Evolutionary conservation across 1,140 invertebrate species (phyloP).

Genomic region (Brachionus plicatilis): DNA sequence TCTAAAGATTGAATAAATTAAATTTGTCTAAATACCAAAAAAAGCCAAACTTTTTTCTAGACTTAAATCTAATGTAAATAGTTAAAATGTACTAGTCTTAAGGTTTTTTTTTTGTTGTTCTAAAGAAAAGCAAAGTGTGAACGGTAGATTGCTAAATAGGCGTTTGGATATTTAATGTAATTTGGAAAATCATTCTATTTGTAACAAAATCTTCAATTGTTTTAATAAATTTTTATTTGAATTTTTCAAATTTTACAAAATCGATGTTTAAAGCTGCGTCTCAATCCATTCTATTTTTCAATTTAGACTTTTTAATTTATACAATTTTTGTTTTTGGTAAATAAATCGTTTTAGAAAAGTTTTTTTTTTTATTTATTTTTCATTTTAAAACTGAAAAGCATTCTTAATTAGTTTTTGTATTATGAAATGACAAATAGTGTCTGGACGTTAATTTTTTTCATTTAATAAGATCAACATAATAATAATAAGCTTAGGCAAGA

Average conservation of each 20-base stretch:
- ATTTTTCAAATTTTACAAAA: neutral
- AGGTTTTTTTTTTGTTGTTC: neutral
- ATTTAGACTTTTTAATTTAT: neutral
- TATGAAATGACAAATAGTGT: no score
- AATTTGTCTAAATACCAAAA: neutral
- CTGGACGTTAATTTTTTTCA: no score
- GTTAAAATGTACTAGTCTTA: neutral
- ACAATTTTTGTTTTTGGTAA: neutral
- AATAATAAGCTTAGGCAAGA: no score
- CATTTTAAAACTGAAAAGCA: neutral
- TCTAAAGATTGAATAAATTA: neutral
- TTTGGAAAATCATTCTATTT: neutral
- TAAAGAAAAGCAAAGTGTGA: neutral
- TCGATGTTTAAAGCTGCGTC: neutral
- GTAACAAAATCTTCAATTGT: neutral
- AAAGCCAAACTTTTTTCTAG: neutral
- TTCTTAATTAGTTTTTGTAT: no score
- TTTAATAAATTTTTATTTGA: neutral
- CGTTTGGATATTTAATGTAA: neutral
- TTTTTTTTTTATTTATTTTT: neutral
- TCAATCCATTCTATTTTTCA: neutral
- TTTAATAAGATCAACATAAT: no score
- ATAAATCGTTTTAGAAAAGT: neutral
- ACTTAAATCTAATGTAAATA: neutral
- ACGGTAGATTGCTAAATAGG: neutral